Percentiles rank a stretch among this genome's conserved stretches.
Evolutionary conservation across 2,888 invertebrate genomes (phyloP).

Genomic region (Stictocephala bisonia): DNA sequence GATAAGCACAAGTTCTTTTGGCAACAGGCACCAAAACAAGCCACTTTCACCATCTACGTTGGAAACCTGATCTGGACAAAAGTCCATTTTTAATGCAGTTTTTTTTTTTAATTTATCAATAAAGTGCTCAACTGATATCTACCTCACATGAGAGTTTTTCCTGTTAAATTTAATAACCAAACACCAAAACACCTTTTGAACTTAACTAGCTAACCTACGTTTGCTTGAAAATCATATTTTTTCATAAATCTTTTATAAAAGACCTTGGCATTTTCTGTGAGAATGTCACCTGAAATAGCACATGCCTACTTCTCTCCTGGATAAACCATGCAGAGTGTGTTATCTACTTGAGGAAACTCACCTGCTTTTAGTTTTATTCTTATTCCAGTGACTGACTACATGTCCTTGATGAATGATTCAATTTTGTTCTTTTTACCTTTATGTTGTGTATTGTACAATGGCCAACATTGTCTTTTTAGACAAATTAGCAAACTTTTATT

Average conservation of each 20-base stretch:
- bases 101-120: background rate
- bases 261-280: background rate
- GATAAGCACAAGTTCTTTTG: conserved; percentile 54
- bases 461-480: no score
- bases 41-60: background rate
- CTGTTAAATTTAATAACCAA: background rate
- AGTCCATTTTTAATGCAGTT: no score
- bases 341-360: background rate
- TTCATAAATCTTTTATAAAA: background rate
- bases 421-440: no score
- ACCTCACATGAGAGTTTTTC: background rate
- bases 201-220: background rate
- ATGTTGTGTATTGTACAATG: no score
- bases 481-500: no score
- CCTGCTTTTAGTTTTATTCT: conserved; percentile 2
- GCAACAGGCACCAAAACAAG: background rate
- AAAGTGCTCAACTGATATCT: background rate
- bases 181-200: background rate
- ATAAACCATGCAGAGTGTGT: background rate
- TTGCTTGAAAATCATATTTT: background rate
- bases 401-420: no score
- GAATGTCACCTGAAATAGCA: conserved; percentile 1
- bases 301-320: background rate
- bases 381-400: no score
- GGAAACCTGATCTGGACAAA: background rate